Base-by-base conservation (phyloP, 2,888 invertebrate genomes). In the Capitulum mitella region DNA sequence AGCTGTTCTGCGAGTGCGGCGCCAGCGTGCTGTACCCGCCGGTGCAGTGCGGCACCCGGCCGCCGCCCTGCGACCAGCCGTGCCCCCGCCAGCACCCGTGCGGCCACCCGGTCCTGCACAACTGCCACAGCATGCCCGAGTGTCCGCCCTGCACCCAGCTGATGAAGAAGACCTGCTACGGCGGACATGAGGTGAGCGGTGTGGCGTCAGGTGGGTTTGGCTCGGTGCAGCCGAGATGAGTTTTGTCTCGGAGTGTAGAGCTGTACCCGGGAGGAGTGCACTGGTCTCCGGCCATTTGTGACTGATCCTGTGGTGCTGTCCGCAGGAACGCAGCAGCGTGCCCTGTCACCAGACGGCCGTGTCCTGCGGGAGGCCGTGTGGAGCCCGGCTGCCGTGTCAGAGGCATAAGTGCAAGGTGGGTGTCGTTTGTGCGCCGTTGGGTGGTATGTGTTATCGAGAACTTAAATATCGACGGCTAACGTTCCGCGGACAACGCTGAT, bases 1-100 rank as follows among this genome's bases (percentile, higher is more conserved):
- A 98, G 87, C 87, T 98, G 78, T 90, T 90, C 34, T 98, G 98
- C 85, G 92, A 92, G 84, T 98, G 98, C 86, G 97, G 98, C 14
- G 89, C 90, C 0, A 90, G 92, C 82, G 93, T 96, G 48, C 86
- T 93, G 78, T 92, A 92, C 85, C 98, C 98, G 1, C 98, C 98
- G 0, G 91, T 98, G 78, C 91, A 94, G 0, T 98, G 98, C 86
- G 98, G 98, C 32, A 92, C 95, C 0, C 90, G 91, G 80, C 91
- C 92, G 6, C 98, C 98, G 0, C 86, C 89, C 5, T 98, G 98
- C 87, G 87, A 87, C 75, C 89, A 90, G 32, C 91, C 91, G 0
- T 98, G 98, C 86, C 88, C 90, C 0, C 89, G 94, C 77, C 84
- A 86, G 48, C 93, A 97, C 82, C 82, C 90, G 0, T 98, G 98